A percentile compares a stretch with the other conserved stretches of the same genome.
These are phyloP conservation scores for Panagrolaimus sp. DNA, from an alignment of 1,140 invertebrate species.

Conservation along the genomic window DNA sequence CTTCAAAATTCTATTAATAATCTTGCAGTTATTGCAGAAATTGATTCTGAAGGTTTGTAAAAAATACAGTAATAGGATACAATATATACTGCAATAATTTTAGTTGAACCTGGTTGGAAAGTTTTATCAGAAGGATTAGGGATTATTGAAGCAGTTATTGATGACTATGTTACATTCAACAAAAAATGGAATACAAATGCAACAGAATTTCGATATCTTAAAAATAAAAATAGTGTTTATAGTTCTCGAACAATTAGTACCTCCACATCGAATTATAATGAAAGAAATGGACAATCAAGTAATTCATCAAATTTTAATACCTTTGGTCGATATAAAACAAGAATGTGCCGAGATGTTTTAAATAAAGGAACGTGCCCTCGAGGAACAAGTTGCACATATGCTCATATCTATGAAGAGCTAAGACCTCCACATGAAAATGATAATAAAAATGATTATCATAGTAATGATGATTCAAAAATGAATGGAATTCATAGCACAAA, in stretches of 20 bases:
- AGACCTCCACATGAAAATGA: constrained; percentile 19
- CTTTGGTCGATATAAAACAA: constrained; percentile 76
- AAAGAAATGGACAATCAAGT: too few species aligned
- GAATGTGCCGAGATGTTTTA: constrained; percentile 78
- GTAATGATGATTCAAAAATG: background rate
- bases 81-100: background rate
- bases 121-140: too few species aligned
- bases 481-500: background rate
- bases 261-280: too few species aligned
- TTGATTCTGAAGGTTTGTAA: constrained; percentile 66
- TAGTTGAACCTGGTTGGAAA: too few species aligned
- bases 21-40: constrained; percentile 72
- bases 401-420: constrained; percentile 81
- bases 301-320: background rate
- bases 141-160: constrained; percentile 48
- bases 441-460: background rate
- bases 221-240: too few species aligned
- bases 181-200: background rate
- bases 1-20: constrained; percentile 76
- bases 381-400: constrained; percentile 80
- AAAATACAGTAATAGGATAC: constrained; percentile 54
- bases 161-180: constrained; percentile 66
- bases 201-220: too few species aligned
- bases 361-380: constrained; percentile 75
- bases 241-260: too few species aligned